These are phyloP conservation scores for Mesorhabditis belari DNA, from an alignment of 2,888 invertebrate species.

Conservation along the genomic window DNA sequence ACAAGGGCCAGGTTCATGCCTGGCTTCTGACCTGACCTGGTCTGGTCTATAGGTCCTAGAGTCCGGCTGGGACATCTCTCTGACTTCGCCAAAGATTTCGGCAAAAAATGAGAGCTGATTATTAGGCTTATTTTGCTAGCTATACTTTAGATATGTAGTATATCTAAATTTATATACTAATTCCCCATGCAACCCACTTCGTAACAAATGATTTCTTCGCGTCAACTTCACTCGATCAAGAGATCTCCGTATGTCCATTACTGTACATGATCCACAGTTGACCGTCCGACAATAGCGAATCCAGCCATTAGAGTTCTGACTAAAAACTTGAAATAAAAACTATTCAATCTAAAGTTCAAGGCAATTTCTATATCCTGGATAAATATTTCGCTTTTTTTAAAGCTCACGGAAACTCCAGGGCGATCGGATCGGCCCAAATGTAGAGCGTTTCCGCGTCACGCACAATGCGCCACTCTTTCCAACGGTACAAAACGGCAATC, in stretches of 20 bases:
- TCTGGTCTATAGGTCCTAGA: no score
- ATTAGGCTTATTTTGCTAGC: neutral
- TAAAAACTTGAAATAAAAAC: constrained; percentile 4
- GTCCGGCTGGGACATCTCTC: no score
- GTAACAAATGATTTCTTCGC: constrained; percentile 9
- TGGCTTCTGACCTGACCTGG: no score
- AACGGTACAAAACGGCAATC: constrained; percentile 66
- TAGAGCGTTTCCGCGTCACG: constrained; percentile 96
- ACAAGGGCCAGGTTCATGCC: no score
- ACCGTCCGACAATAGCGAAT: constrained; percentile 92
- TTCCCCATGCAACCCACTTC: no score
- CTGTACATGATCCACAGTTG: constrained; percentile 97
- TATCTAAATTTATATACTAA: neutral
- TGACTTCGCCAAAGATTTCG: constrained; percentile 6
- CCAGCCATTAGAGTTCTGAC: constrained; percentile 94
- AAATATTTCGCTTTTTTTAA: neutral
- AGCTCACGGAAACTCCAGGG: constrained; percentile 69
- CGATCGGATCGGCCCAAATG: constrained; percentile 93
- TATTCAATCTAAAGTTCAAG: neutral
- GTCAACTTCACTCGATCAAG: constrained; percentile 58
- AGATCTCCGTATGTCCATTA: constrained; percentile 78
- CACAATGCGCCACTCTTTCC: constrained; percentile 95
- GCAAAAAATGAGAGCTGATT: no score
- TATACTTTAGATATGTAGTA: neutral
- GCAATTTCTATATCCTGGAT: neutral